Conservation (phyloP, 1,140 invertebrate species). For the Pristionchus pacificus region DNA sequence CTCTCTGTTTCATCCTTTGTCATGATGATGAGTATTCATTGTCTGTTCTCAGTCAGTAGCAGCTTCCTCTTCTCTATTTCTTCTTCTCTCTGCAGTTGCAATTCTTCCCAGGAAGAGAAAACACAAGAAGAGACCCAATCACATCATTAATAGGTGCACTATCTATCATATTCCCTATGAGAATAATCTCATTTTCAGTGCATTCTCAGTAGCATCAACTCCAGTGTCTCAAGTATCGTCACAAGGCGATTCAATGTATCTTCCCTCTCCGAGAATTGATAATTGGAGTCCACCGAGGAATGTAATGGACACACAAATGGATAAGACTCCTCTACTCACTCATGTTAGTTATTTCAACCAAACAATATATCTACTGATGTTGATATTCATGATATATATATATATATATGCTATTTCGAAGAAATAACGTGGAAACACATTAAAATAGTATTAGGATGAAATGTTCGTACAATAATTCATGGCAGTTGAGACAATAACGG, state of each 20-base stretch:
- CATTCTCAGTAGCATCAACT: slow-evolving; percentile 26
- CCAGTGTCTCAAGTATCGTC: slow-evolving; percentile 22
- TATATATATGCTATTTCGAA: too few relatives aligned
- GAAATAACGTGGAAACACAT: too few relatives aligned
- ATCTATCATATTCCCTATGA: background rate
- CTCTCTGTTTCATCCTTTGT: too few relatives aligned
- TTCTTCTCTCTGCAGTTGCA: slow-evolving; percentile 5
- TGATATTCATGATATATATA: too few relatives aligned
- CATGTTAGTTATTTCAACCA: background rate
- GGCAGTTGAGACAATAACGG: too few relatives aligned
- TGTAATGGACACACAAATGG: background rate
- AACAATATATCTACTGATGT: too few relatives aligned
- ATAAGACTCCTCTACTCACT: background rate
- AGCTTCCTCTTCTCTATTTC: background rate
- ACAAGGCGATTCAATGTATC: slow-evolving; percentile 12
- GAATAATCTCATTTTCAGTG: slow-evolving; percentile 12
- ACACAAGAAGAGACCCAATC: slow-evolving; percentile 21
- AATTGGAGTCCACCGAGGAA: too few relatives aligned
- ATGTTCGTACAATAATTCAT: too few relatives aligned
- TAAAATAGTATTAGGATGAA: too few relatives aligned
- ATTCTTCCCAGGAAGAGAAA: slow-evolving; percentile 26
- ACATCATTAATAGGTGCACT: slow-evolving; percentile 14
- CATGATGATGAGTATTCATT: too few relatives aligned
- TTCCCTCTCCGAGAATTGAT: slow-evolving; percentile 8
- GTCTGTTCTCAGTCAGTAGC: too few relatives aligned